Evolutionary conservation across 2,797 vertebrate species (phyloP).

Genomic region (Sphenopsis melanotis): DNA sequence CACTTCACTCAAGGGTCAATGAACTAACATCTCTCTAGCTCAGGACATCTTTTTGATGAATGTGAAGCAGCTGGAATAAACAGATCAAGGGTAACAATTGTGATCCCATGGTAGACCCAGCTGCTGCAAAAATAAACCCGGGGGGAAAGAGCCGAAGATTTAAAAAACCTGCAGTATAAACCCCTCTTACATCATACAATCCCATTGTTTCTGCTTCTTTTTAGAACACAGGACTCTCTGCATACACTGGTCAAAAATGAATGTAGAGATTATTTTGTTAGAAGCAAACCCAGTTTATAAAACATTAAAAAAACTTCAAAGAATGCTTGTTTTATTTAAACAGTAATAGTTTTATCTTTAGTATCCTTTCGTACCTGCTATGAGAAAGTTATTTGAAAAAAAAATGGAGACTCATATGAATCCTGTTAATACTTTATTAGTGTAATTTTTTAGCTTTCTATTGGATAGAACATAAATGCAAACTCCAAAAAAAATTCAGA

Average conservation of each 20-base stretch:
- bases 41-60: slow-evolving; percentile 76
- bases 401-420: slow-evolving; percentile 39
- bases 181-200: background rate
- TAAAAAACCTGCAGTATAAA: background rate
- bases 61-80: slow-evolving; percentile 73
- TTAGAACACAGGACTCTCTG: background rate
- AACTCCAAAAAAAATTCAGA: slow-evolving; percentile 78
- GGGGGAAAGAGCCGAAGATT: background rate
- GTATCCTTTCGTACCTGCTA: accelerated
- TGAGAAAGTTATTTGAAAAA: background rate
- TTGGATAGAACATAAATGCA: slow-evolving; percentile 90
- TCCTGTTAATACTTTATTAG: slow-evolving; percentile 96
- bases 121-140: slow-evolving; percentile 64
- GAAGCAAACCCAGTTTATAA: background rate
- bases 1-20: background rate
- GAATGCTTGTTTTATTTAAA: background rate
- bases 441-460: slow-evolving; percentile 89
- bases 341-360: background rate
- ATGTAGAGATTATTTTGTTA: background rate
- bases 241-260: background rate
- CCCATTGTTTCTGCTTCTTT: background rate
- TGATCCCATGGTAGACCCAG: slow-evolving; percentile 53
- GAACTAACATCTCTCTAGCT: background rate
- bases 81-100: slow-evolving; percentile 52
- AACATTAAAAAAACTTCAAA: background rate